phyloP scores from a whole-genome alignment of 2,797 vertebrate species.

The Rachycentron canadum region DNA sequence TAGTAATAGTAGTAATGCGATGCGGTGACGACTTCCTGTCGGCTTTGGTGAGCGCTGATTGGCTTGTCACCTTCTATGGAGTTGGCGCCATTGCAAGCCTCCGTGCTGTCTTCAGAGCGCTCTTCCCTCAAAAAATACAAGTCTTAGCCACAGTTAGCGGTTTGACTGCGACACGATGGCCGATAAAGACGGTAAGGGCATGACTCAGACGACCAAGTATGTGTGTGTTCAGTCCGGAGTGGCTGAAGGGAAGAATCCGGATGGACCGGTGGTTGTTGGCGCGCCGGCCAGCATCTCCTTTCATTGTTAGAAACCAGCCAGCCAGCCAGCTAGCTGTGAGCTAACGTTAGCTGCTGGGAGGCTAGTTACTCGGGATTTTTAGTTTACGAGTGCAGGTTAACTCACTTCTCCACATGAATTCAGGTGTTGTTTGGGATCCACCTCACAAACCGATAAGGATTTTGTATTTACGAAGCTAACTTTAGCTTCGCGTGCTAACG shows the following conservation, averaged over 20 bases:
- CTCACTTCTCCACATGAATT: neutral
- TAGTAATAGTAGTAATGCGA: neutral
- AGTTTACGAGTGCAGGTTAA: neutral
- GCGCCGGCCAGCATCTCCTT: slow-evolving; percentile 61
- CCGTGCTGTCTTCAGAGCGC: slow-evolving; percentile 41
- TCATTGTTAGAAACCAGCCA: slow-evolving; percentile 72
- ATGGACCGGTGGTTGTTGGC: slow-evolving; percentile 55
- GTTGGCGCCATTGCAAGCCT: slow-evolving; percentile 81
- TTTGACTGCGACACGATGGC: slow-evolving; percentile 65
- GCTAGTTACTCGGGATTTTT: slow-evolving; percentile 1
- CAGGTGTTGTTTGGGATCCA: neutral
- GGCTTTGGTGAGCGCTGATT: slow-evolving; percentile 58
- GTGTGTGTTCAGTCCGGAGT: neutral
- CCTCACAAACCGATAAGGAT: neutral
- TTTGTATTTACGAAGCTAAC: neutral
- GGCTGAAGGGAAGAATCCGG: neutral
- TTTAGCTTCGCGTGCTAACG: neutral
- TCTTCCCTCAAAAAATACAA: slow-evolving; percentile 18
- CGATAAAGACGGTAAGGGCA: slow-evolving; percentile 82
- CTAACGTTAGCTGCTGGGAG: slow-evolving; percentile 51
- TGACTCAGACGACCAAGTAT: neutral
- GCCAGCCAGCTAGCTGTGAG: slow-evolving; percentile 53
- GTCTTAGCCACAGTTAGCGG: slow-evolving; percentile 16
- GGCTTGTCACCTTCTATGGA: slow-evolving; percentile 52
- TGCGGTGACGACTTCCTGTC: slow-evolving; percentile 48